phyloP scores from a whole-genome alignment of 2,797 vertebrate species.

The Alosa sapidissima region DNA sequence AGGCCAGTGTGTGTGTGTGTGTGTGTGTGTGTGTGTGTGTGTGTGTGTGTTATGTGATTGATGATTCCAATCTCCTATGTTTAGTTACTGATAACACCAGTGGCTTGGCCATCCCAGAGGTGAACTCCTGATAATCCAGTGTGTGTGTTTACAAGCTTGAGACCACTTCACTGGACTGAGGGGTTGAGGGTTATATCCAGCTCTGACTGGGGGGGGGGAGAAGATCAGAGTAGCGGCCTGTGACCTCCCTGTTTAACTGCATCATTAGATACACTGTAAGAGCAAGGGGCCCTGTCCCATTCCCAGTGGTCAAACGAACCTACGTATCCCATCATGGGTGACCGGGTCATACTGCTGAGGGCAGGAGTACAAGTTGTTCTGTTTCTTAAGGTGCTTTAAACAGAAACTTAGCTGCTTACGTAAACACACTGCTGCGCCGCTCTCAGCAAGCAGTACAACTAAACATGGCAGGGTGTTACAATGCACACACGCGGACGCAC shows the following conservation, averaged over 20 bases:
- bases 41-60: background rate
- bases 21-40: constrained; percentile 7
- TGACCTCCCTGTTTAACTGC: background rate
- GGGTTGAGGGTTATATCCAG: background rate
- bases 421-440: background rate
- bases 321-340: background rate
- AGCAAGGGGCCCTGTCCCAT: too few species aligned
- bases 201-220: background rate
- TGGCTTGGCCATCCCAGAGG: background rate
- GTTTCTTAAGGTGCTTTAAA: background rate
- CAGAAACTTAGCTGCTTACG: background rate
- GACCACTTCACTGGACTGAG: background rate
- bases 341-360: background rate
- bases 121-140: constrained; percentile 4
- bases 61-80: background rate
- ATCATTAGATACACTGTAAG: too few species aligned
- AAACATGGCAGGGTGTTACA: background rate
- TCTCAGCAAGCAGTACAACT: background rate
- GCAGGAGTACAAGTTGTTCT: background rate
- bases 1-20: background rate
- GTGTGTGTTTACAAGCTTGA: background rate
- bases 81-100: background rate
- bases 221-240: background rate
- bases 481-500: background rate
- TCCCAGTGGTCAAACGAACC: background rate